Percentiles rank a stretch among this genome's conserved stretches.
Evolutionary conservation across 2,113 vertebrate genomes (phyloP).

Genomic region (Hippocampus mohnikei): DNA sequence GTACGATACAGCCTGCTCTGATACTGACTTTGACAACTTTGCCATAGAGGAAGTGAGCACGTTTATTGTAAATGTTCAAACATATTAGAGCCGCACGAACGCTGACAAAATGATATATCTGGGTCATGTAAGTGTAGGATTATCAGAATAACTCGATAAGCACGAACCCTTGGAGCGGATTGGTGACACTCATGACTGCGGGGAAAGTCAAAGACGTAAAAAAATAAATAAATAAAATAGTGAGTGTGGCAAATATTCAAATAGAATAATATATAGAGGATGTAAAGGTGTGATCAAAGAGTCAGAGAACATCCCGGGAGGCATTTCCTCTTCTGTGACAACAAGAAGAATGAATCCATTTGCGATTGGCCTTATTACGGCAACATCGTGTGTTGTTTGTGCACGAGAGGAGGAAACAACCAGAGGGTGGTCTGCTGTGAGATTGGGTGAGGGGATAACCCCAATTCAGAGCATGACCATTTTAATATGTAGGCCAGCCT

Average conservation of each 20-base stretch:
- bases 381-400: conserved; percentile 39
- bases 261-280: not conserved
- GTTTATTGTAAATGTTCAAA: not conserved
- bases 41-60: not conserved
- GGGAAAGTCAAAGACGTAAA: conserved; percentile 17
- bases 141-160: conserved; percentile 16
- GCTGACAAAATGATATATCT: conserved; percentile 6
- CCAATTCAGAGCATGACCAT: conserved; percentile 55
- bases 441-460: conserved; percentile 51
- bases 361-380: conserved; percentile 37
- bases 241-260: not conserved
- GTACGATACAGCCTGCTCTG: too few species aligned
- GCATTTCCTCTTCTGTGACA: conserved; percentile 22
- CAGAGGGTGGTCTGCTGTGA: conserved; percentile 39
- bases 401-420: conserved; percentile 29
- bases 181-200: conserved; percentile 7
- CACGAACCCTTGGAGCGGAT: conserved; percentile 4
- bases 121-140: conserved; percentile 30
- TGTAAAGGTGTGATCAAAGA: conserved; percentile 8
- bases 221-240: not conserved
- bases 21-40: not conserved
- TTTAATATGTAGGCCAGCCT: conserved; percentile 58
- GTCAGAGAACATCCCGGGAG: conserved; percentile 7
- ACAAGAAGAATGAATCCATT: conserved; percentile 36
- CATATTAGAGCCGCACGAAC: not conserved